A percentile compares a stretch with the other conserved stretches of the same genome.
Evolutionary conservation across 2,888 invertebrate species (phyloP).

Genomic region (Lacanobia oleracea): DNA sequence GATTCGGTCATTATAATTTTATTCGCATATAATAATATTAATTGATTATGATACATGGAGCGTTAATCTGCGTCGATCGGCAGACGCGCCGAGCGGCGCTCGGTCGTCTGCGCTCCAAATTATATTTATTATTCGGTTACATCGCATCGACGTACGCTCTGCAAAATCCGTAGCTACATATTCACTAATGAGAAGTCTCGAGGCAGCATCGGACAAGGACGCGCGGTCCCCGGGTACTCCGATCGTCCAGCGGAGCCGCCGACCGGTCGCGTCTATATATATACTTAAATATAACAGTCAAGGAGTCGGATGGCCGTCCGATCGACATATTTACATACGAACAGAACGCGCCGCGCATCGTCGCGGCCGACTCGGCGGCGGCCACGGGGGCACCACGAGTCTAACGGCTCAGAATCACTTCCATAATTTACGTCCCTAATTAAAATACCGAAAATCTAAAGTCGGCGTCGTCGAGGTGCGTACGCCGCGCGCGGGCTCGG

Average conservation of each 20-base stretch:
- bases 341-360: conserved; percentile 78
- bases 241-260: conserved; percentile 78
- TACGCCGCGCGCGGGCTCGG: conserved; percentile 58
- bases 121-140: conserved; percentile 88
- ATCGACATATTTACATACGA: conserved; percentile 87
- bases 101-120: conserved; percentile 82
- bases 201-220: conserved; percentile 85
- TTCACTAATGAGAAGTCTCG: conserved; percentile 89
- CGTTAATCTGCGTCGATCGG: conserved; percentile 79
- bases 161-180: conserved; percentile 87
- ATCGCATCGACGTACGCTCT: conserved; percentile 87
- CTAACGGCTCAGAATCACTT: conserved; percentile 87
- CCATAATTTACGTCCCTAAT: conserved; percentile 89
- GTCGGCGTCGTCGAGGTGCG: conserved; percentile 67
- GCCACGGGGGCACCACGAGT: conserved; percentile 71
- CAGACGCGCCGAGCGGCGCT: conserved; percentile 75
- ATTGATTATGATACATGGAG: conserved; percentile 90
- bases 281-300: conserved; percentile 89
- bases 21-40: conserved; percentile 90
- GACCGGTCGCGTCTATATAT: conserved; percentile 84
- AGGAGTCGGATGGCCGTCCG: conserved; percentile 85
- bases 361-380: conserved; percentile 66
- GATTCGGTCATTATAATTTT: conserved; percentile 88
- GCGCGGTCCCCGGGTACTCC: conserved; percentile 77
- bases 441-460: conserved; percentile 86